Conservation (phyloP, 2,113 vertebrate genomes). For the Hystrix brachyura region DNA sequence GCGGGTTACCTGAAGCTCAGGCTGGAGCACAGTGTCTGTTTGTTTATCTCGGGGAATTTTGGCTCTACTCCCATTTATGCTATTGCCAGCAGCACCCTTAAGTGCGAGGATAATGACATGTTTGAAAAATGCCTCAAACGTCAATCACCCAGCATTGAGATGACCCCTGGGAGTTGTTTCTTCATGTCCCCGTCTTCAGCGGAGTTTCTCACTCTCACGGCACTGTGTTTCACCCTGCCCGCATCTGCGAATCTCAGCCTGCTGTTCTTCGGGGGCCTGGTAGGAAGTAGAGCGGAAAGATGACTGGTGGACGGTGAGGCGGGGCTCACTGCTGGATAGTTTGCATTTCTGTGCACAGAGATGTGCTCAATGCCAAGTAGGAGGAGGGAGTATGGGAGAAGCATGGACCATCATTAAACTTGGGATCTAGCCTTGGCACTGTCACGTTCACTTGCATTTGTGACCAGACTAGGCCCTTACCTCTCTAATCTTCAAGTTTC, state of each 20-base stretch:
- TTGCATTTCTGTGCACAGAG: slow-evolving; percentile 36
- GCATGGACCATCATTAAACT: not conserved
- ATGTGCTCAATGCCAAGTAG: not conserved
- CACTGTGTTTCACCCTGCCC: slow-evolving; percentile 59
- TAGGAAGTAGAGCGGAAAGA: slow-evolving; percentile 55
- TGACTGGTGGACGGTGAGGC: not conserved
- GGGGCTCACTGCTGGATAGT: not conserved
- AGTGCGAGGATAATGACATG: slow-evolving; percentile 78
- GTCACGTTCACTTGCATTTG: slow-evolving; percentile 14
- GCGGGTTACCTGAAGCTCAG: slow-evolving; percentile 72
- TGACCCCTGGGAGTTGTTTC: slow-evolving; percentile 75
- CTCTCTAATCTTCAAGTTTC: slow-evolving; percentile 36
- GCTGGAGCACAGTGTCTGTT: slow-evolving; percentile 59
- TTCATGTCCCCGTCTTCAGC: slow-evolving; percentile 73
- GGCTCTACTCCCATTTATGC: slow-evolving; percentile 68
- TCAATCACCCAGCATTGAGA: slow-evolving; percentile 77
- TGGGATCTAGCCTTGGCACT: not conserved
- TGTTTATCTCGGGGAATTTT: slow-evolving; percentile 78
- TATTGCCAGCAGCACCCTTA: slow-evolving; percentile 67
- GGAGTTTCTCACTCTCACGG: slow-evolving; percentile 66
- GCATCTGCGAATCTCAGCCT: not conserved
- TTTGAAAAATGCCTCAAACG: slow-evolving; percentile 78
- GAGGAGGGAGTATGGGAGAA: not conserved
- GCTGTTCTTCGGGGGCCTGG: not conserved
- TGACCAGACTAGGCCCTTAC: not conserved